phyloP scores from a whole-genome alignment of 2,888 invertebrate species.

The Griposia aprilina region DNA sequence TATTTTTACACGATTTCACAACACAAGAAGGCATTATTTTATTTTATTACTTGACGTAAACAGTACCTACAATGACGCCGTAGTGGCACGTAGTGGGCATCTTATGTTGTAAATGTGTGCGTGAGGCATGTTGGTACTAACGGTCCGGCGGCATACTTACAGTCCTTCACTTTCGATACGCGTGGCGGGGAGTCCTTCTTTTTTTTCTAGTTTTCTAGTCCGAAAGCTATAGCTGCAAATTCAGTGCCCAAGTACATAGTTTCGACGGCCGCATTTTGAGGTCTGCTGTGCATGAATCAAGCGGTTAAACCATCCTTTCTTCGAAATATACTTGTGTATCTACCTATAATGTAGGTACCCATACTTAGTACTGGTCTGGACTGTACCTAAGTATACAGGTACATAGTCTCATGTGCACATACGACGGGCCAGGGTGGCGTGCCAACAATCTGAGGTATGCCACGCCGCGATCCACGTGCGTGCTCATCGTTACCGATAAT shows the following conservation, averaged over 20 bases:
- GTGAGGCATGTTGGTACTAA: too few species aligned
- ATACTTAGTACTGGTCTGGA: not conserved
- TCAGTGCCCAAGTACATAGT: conserved; percentile 5
- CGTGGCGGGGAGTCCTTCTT: too few species aligned
- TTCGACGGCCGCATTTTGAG: conserved; percentile 9
- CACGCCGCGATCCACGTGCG: conserved; percentile 54
- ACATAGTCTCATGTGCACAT: conserved; percentile 54
- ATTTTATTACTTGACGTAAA: too few species aligned
- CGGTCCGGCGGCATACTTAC: too few species aligned
- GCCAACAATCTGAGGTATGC: conserved; percentile 69
- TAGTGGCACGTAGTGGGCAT: too few species aligned
- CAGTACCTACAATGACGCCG: too few species aligned
- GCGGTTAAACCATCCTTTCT: conserved; percentile 14
- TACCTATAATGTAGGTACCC: not conserved
- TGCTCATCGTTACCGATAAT: conserved; percentile 36
- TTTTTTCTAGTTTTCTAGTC: too few species aligned
- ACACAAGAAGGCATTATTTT: too few species aligned
- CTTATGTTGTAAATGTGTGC: too few species aligned
- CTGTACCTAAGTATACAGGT: conserved; percentile 17
- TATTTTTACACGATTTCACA: too few species aligned
- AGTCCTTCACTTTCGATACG: too few species aligned
- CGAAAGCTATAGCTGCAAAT: too few species aligned
- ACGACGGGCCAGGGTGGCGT: conserved; percentile 51
- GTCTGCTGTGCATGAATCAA: conserved; percentile 3
- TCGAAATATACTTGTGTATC: not conserved